These are phyloP conservation scores for Sebastiscus albofasciatus DNA, from an alignment of 2,797 vertebrate genomes.

Conservation along the genomic window DNA sequence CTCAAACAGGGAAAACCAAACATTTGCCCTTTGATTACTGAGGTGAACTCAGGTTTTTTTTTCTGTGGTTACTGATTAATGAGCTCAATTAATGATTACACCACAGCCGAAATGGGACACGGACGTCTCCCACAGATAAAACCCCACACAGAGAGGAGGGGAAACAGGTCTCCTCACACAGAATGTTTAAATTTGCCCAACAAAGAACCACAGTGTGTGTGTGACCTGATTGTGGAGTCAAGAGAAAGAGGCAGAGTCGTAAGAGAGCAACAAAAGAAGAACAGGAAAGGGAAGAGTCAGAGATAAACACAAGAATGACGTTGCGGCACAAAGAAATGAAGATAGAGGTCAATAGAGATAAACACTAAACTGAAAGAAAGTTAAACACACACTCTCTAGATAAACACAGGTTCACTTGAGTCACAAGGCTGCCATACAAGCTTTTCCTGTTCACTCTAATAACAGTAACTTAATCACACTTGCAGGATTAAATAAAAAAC, in stretches of 20 bases:
- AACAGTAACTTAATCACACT: constrained; percentile 33
- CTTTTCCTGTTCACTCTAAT: constrained; percentile 73
- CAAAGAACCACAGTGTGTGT: constrained; percentile 32
- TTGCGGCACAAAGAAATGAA: background rate
- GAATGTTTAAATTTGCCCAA: constrained; percentile 1
- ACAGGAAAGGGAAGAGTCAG: background rate
- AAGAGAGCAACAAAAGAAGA: background rate
- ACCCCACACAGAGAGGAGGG: background rate
- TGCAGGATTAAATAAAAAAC: background rate
- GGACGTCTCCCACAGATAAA: constrained; percentile 6
- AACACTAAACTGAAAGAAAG: constrained; percentile 21
- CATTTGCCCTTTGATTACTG: constrained; percentile 66
- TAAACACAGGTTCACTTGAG: constrained; percentile 36
- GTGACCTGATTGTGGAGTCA: background rate
- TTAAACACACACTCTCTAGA: constrained; percentile 31
- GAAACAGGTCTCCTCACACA: background rate
- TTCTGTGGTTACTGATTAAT: constrained; percentile 71
- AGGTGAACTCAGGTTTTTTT: background rate
- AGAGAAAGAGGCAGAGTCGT: background rate
- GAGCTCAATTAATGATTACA: constrained; percentile 67
- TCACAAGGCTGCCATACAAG: constrained; percentile 58
- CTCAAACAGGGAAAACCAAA: constrained; percentile 53
- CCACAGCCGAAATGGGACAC: background rate
- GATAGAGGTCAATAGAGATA: background rate
- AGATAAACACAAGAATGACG: background rate